Evolutionary conservation across 1,140 invertebrate species (phyloP).

Genomic region (Dreissena rostriformis): DNA sequence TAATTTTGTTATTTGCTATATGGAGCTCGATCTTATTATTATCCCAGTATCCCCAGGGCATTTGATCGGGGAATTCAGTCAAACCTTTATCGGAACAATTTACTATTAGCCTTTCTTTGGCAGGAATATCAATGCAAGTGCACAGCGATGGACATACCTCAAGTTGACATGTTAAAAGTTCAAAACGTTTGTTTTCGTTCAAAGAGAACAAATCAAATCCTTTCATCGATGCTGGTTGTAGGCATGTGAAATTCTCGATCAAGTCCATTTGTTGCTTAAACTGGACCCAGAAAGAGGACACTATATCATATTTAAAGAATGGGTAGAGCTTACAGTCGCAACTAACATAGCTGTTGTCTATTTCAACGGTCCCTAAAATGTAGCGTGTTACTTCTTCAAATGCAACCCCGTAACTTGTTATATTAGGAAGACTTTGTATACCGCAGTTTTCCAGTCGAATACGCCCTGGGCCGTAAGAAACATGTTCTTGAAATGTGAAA

Average conservation of each 20-base stretch:
- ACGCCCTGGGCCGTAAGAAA: conserved; percentile 14
- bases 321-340: conserved; percentile 36
- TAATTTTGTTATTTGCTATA: conserved; percentile 29
- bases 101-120: conserved; percentile 13
- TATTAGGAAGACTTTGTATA: conserved; percentile 26
- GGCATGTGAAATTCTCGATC: conserved; percentile 11
- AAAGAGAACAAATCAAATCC: background rate
- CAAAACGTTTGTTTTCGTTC: background rate
- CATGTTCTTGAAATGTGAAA: background rate
- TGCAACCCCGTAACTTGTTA: conserved; percentile 7
- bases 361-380: background rate
- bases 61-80: background rate
- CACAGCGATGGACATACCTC: conserved; percentile 2
- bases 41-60: conserved; percentile 28
- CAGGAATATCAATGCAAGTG: conserved; percentile 23
- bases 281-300: too few species aligned
- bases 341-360: conserved; percentile 13
- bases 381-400: background rate
- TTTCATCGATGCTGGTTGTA: conserved; percentile 16
- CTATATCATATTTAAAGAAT: background rate
- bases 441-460: conserved; percentile 1
- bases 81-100: conserved; percentile 26
- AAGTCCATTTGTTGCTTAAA: background rate
- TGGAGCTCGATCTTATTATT: conserved; percentile 26
- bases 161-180: conserved; percentile 25